Base-by-base conservation (phyloP, 2,888 invertebrate species). In the Seira sanloemensis region DNA sequence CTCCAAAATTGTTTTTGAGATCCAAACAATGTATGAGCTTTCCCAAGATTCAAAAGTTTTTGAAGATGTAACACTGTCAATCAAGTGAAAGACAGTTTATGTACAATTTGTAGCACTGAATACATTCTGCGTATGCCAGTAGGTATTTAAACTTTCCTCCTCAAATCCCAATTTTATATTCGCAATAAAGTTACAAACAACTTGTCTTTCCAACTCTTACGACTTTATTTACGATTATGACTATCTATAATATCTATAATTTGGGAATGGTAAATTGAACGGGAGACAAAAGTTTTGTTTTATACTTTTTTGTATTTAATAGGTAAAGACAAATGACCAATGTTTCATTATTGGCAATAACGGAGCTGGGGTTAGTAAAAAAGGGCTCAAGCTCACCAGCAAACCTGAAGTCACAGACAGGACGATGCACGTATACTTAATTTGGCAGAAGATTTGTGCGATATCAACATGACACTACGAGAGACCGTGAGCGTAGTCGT, bases 391-490 rank as follows among this genome's bases (percentile, higher is more conserved):
- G 37, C 37, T 12, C 37, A 37, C 37, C 37, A 37, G 12, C 4
- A 37, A 12, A n/a, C 37, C 37, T 12, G 37, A 37, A 37, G 37
- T 37, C 12, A 37, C 12, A 37, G 37, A 12, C n/a, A n/a, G n/a
- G n/a, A n/a, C n/a, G n/a, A n/a, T n/a, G n/a, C n/a, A 37, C 12
- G 12, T 37, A 12, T 37, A 37, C 37, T 12, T 37, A 37, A 37
- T 37, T 62, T 73, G 73, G 62, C 21, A 21, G 26, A 73, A 73
- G 73, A 73, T 73, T 73, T 73, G 73, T 73, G 73, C 54, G 62
- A 73, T 73, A 73, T 19, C 62, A 62, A 37, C 37, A 37, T 37
- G 37, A 37, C 37, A 37, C 37, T 37, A 12, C 37, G 37, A 37
- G 37, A 4, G 37, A 37, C 5, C 37, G 37, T 37, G 4, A 4